Conservation (phyloP, 2,888 invertebrate genomes). For the Apamea epomidion region DNA sequence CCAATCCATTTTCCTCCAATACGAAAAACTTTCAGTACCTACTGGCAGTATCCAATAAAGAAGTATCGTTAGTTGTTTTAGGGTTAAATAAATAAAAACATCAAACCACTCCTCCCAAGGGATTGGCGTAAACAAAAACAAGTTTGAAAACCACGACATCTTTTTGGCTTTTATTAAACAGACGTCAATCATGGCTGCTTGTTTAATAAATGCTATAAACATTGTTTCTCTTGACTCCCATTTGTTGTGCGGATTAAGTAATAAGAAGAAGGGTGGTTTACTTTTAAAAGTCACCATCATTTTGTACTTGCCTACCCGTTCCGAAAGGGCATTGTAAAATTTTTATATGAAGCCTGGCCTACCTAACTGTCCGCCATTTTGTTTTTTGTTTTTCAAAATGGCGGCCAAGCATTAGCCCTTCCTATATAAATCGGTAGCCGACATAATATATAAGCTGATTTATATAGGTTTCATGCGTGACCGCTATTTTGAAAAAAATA, state of each 20-base stretch:
- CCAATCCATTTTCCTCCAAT: conserved; percentile 2
- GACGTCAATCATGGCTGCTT: conserved; percentile 82
- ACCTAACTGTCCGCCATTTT: background rate
- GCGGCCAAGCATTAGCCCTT: background rate
- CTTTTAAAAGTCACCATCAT: background rate
- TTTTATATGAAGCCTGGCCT: background rate
- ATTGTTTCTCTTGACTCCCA: conserved; percentile 78
- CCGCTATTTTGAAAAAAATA: background rate
- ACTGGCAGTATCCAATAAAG: conserved; percentile 48
- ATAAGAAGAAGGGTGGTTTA: conserved; percentile 32
- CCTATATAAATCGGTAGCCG: background rate
- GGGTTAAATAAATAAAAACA: conserved; percentile 67
- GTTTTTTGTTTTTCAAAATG: too few relatives aligned
- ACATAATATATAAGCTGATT: too few relatives aligned
- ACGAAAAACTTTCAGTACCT: conserved; percentile 41
- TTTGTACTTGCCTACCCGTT: background rate
- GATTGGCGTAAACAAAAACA: conserved; percentile 71
- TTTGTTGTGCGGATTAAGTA: conserved; percentile 63
- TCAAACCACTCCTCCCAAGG: conserved; percentile 47
- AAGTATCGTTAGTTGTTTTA: conserved; percentile 56
- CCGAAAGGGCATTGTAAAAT: background rate
- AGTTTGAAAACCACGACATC: conserved; percentile 67
- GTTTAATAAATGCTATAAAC: conserved; percentile 84
- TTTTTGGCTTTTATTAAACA: conserved; percentile 79
- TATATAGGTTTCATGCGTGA: background rate